Conservation (phyloP, 2,113 vertebrate species). For the Cyanocitta stelleri region DNA sequence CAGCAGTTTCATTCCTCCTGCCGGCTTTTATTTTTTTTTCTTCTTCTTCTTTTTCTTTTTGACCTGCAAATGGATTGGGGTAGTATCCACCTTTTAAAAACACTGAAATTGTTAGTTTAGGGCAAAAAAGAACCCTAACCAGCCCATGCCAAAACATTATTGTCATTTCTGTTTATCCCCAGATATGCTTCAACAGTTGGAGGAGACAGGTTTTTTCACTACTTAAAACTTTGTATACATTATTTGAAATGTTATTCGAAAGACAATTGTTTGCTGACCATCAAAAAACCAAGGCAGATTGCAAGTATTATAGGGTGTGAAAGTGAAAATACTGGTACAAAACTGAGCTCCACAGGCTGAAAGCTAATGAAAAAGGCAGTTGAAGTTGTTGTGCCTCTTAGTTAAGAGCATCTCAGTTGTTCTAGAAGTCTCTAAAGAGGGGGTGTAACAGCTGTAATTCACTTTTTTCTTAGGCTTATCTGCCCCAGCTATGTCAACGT, state of each 20-base stretch:
- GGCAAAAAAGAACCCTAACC: neutral
- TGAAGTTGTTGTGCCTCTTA: neutral
- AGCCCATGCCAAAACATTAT: neutral
- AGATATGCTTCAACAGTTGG: neutral
- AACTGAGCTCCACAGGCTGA: neutral
- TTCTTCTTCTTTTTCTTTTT: neutral
- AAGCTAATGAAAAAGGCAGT: neutral
- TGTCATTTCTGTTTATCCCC: neutral
- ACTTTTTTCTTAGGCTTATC: neutral
- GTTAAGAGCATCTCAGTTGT: neutral
- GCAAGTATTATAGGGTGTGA: neutral
- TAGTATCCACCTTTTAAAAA: neutral
- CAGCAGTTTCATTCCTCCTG: neutral
- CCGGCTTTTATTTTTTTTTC: neutral
- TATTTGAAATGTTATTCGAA: neutral
- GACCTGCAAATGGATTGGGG: neutral
- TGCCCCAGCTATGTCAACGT: neutral
- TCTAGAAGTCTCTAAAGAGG: neutral
- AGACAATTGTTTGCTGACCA: neutral
- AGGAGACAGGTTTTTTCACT: neutral
- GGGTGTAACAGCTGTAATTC: neutral
- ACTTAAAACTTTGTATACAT: neutral
- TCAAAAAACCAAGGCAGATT: fast-evolving
- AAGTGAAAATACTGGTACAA: neutral
- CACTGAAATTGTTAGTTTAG: neutral